A percentile compares a stretch with the other conserved stretches of the same genome.
Evolutionary conservation across 2,113 vertebrate species (phyloP).

Genomic region (Nothocercus nigrocapillus): DNA sequence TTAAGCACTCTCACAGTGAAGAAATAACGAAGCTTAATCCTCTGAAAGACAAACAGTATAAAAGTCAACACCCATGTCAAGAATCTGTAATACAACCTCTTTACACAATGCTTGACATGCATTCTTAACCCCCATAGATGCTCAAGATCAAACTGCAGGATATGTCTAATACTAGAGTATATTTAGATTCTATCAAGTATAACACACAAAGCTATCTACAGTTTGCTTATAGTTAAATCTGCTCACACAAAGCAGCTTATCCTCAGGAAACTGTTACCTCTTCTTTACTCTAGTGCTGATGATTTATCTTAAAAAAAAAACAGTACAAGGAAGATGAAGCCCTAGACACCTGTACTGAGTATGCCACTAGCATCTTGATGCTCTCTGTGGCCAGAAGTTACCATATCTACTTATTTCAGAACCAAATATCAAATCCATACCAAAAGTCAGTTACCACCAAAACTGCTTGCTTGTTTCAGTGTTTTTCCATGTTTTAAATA

Average conservation of each 20-base stretch:
- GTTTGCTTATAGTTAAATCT: not conserved
- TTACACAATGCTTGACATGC: not conserved
- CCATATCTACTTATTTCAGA: not conserved
- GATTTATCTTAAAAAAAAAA: not conserved
- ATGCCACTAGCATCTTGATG: not conserved
- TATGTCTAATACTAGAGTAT: not conserved
- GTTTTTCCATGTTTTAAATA: not conserved
- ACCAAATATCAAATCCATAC: not conserved
- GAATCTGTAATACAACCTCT: slow-evolving; percentile 7
- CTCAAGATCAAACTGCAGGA: not conserved
- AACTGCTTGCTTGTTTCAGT: not conserved
- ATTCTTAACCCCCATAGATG: slow-evolving; percentile 28
- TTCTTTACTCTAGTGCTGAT: not conserved
- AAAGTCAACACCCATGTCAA: not conserved
- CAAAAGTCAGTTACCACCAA: not conserved
- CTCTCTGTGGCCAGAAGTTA: not conserved
- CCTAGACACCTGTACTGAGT: not conserved
- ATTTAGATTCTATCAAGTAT: not conserved
- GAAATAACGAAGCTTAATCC: slow-evolving; percentile 23
- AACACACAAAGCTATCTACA: not conserved
- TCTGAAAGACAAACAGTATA: slow-evolving; percentile 30
- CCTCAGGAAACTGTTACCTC: not conserved
- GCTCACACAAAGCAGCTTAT: not conserved
- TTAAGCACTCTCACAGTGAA: not conserved
- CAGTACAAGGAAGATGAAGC: not conserved